Base-by-base conservation (phyloP, 2,113 vertebrate species). In the Pluvianellus socialis region DNA sequence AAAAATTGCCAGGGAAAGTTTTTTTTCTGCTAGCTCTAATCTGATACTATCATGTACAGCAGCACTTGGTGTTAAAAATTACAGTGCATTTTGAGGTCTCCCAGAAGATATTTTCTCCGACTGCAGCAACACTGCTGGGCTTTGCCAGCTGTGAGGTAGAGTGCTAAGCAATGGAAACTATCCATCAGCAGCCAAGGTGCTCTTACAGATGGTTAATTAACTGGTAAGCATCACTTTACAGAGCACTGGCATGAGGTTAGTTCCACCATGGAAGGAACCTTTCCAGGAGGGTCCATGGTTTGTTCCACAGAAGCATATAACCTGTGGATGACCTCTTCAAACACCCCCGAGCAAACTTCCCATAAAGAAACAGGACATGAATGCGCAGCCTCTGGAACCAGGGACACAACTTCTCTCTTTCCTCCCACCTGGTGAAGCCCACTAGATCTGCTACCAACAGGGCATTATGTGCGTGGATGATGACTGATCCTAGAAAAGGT, bases 1-100 rank as follows among this genome's bases (percentile, higher is more conserved):
- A 92, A 92, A 96, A 70, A 66, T 12, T 83, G 81, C 88, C 88
- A 96, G 74, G 85, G 90, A 77, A 76, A 95, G 35, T 5, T 1
- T 90, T 75, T 86, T 71, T 49, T 66, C 79, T 90, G 53, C 71
- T 79, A 33, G 26, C 7, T 80, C 63, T 80, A 70, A 73, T 88
- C 77, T 82, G 77, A 83, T 93, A n/a, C 66, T 96, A 59, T 58
- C 88, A 38, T 2, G 45, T 59, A 73, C 72, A 88, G 74, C 85
- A 93, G 58, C 0, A 2, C 53, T 79, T 12, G 45, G 38, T 83
- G 58, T 77, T 92, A 75, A 92, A 85, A 83, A 73, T 4, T 79
- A 77, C 58, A 62, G 62, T n/a, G 42, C 4, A 4, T 61, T 86
- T 86, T 94, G 92, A 73, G 42, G 40, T 92, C 90, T 90, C 66